phyloP scores from a whole-genome alignment of 2,797 vertebrate species.

The Acanthornis magna region DNA sequence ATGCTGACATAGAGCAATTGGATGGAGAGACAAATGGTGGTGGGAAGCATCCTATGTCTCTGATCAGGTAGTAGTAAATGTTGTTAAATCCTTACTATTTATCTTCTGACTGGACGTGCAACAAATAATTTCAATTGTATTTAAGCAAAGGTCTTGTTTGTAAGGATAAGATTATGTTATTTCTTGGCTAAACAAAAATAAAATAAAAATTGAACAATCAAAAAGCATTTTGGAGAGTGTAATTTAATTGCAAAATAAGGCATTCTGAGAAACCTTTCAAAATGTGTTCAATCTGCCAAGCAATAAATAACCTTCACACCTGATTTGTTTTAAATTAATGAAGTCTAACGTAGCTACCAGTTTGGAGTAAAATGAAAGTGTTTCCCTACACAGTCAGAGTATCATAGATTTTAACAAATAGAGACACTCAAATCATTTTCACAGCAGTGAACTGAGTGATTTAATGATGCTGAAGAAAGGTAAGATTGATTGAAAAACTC shows the following conservation, averaged over 20 bases:
- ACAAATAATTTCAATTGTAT: not conserved
- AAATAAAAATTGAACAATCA: not conserved
- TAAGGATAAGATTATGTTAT: not conserved
- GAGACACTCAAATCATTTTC: conserved; percentile 65
- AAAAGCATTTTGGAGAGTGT: not conserved
- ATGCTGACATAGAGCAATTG: not conserved
- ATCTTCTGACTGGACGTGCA: not conserved
- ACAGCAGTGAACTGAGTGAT: conserved; percentile 60
- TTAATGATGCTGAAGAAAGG: conserved; percentile 64
- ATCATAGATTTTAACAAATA: conserved; percentile 62
- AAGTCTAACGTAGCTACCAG: conserved; percentile 16
- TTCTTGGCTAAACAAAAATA: not conserved
- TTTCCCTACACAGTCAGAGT: conserved; percentile 24
- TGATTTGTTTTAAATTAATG: conserved; percentile 65
- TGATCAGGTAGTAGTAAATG: not conserved
- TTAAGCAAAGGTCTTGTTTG: not conserved
- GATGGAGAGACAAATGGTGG: not conserved
- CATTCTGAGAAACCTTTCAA: not conserved
- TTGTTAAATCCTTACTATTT: not conserved
- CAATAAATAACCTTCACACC: conserved; percentile 61
- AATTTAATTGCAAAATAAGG: not conserved
- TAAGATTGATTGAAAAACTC: conserved; percentile 64
- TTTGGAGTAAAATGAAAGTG: conserved; percentile 38
- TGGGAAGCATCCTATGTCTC: not conserved
- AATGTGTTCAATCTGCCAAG: conserved; percentile 11